These are phyloP conservation scores for Polietes domitor DNA, from an alignment of 2,888 invertebrate species.

Conservation along the genomic window DNA sequence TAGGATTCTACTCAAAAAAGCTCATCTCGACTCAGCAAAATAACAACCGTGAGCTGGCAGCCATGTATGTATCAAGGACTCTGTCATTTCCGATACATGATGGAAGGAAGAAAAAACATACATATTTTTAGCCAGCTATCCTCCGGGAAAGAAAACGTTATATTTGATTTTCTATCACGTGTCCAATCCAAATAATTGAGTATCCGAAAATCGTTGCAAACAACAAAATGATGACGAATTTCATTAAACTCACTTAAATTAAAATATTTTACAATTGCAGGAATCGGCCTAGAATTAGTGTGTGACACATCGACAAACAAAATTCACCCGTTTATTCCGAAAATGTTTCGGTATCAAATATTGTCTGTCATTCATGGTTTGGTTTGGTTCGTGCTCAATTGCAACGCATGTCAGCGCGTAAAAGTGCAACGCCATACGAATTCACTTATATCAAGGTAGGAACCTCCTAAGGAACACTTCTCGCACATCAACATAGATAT, in stretches of 20 bases:
- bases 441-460: too few species aligned
- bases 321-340: neutral
- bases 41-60: too few species aligned
- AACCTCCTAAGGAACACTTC: too few species aligned
- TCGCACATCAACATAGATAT: too few species aligned
- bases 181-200: constrained; percentile 31
- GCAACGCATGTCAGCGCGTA: too few species aligned
- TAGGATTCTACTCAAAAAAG: constrained; percentile 70
- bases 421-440: too few species aligned
- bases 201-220: constrained; percentile 12
- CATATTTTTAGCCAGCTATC: too few species aligned
- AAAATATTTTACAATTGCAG: too few species aligned
- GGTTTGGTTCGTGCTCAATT: constrained; percentile 21
- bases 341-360: neutral
- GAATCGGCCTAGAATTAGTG: neutral
- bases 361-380: constrained; percentile 21
- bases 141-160: constrained; percentile 4
- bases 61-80: constrained; percentile 16
- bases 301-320: constrained; percentile 12
- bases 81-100: too few species aligned
- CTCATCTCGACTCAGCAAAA: constrained; percentile 13
- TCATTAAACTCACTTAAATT: neutral
- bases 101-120: constrained; percentile 71
- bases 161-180: neutral
- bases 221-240: neutral